Base-by-base conservation (phyloP, 2,113 vertebrate genomes). In the Cricetomys ansorgei region DNA sequence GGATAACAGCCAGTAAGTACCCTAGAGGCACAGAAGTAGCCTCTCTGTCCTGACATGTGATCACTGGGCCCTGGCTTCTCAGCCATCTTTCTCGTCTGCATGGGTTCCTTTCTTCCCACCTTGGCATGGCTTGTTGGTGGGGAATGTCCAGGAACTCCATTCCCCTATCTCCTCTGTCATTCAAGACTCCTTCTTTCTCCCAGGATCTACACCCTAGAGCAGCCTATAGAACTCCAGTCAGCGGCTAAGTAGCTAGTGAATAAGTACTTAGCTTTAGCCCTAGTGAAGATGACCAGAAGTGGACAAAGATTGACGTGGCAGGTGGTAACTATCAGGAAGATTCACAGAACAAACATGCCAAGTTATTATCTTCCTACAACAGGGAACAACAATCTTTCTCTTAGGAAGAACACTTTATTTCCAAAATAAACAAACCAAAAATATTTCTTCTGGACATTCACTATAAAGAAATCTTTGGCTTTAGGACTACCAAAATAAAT, bases 381-480 rank as follows among this genome's bases (percentile, higher is more conserved):
- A 92, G 43, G 88, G 73, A 87, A 50, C 50, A 45, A 87, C 69
- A 27, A 40, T 69, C 45, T 90, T 92, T 92, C 72, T 80, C 43
- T 92, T 85, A 92, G 84, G 64, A 89, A 95, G 25, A 37, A 93
- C 45, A 88, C 15, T 83, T 95, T 67, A 53, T 80, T 95, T 62
- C 65, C 67, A 37, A 69, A 88, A 77, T 86, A 70, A 94, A 91
- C 23, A 95, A 94, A 92, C 25, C 85, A 65, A 55, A 10, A 95
- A 57, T 72, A 95, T 92, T 94, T 85, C n/a, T 76, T 88, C 40
- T 40, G 25, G 40, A 67, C 8, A 34, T 27, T 79, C 67, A 86
- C 34, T 83, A 27, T 92, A 70, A 72, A 92, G 80, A 88, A 84
- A 87, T 2, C 0, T 21, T 92, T 88, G 40, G 25, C 37, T 64